These are phyloP conservation scores for Taeniopygia guttata DNA, from an alignment of 2,797 vertebrate species.

Conservation along the genomic window DNA sequence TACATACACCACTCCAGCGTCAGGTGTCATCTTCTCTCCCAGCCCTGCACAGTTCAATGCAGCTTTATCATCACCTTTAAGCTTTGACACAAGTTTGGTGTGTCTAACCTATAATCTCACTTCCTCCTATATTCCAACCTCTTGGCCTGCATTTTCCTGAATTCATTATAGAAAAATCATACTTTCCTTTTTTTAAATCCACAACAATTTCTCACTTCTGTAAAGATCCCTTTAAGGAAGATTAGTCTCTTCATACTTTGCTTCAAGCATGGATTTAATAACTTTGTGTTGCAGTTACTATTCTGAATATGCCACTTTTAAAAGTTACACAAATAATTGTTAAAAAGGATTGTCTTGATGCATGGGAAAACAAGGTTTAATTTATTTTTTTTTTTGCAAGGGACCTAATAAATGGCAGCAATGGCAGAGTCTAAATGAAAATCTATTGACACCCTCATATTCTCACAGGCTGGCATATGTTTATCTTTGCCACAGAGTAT, in stretches of 20 bases:
- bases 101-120: slow-evolving; percentile 30
- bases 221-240: neutral
- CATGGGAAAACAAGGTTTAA: neutral
- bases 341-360: neutral
- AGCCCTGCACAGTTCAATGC: neutral
- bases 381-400: neutral
- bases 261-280: neutral
- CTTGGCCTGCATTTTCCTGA: neutral
- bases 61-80: neutral
- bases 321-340: neutral
- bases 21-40: neutral
- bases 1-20: neutral
- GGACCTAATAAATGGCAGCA: neutral
- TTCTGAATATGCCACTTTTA: neutral
- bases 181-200: neutral
- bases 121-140: slow-evolving; percentile 32
- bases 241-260: neutral
- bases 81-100: neutral
- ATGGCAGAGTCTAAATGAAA: neutral
- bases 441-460: accelerated
- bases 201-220: slow-evolving; percentile 23
- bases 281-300: neutral
- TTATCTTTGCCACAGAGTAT: neutral
- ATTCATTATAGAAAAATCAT: neutral
- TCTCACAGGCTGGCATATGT: neutral